These are phyloP conservation scores for Catostomus latipinnis DNA, from an alignment of 2,797 vertebrate species.

Conservation along the genomic window DNA sequence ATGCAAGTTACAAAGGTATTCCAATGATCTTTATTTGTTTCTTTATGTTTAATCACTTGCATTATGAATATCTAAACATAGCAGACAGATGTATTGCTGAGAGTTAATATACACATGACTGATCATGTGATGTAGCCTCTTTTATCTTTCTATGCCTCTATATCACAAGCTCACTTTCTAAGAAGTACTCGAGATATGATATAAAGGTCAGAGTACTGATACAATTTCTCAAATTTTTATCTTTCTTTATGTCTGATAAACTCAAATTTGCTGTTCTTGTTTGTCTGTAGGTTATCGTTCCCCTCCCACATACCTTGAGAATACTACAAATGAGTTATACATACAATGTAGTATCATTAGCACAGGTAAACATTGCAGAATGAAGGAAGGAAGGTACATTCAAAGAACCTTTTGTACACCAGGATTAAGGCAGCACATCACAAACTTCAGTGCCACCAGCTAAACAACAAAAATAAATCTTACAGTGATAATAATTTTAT, in stretches of 20 bases:
- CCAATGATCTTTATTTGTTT: background rate
- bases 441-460: background rate
- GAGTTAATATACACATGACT: background rate
- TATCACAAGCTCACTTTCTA: background rate
- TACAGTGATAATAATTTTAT: background rate
- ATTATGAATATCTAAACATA: background rate
- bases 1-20: background rate
- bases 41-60: background rate
- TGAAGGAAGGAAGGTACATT: background rate
- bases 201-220: conserved; percentile 28
- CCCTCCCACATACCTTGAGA: background rate
- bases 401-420: background rate
- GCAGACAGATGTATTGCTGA: background rate
- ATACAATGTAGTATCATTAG: no score
- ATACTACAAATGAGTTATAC: background rate
- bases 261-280: background rate
- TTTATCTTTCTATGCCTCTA: background rate
- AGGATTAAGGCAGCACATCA: background rate
- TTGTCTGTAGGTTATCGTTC: background rate
- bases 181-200: conserved; percentile 32
- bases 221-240: background rate
- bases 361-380: no score
- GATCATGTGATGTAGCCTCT: conserved; percentile 1
- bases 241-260: background rate
- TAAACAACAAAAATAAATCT: background rate